phyloP scores from a whole-genome alignment of 2,797 vertebrate genomes.

The Lagodon rhomboides region DNA sequence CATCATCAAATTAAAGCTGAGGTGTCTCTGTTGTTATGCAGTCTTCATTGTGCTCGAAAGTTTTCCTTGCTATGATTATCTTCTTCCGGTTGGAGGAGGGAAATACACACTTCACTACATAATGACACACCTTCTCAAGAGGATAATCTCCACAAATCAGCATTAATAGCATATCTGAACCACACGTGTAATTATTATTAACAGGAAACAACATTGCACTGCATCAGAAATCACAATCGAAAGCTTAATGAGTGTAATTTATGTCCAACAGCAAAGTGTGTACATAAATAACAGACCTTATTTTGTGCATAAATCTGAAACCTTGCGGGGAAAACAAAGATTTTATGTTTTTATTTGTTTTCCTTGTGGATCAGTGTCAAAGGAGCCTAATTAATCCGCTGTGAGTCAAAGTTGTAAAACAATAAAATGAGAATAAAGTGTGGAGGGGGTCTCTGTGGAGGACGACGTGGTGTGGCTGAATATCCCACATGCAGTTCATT shows the following conservation, averaged over 20 bases:
- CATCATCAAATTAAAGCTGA: background rate
- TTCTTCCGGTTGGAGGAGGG: background rate
- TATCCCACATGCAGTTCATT: slow-evolving; percentile 17
- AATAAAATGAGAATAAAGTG: background rate
- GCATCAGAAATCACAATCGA: background rate
- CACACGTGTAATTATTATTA: slow-evolving; percentile 1
- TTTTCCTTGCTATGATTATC: no score
- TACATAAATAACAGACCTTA: background rate
- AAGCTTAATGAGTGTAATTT: slow-evolving; percentile 8
- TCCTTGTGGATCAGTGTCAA: slow-evolving; percentile 6
- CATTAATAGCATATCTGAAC: slow-evolving; percentile 13
- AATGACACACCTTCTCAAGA: background rate
- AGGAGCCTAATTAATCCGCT: slow-evolving; percentile 21
- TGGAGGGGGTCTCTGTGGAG: background rate
- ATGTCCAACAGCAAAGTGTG: slow-evolving; percentile 23
- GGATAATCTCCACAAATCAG: slow-evolving; percentile 3
- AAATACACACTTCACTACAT: background rate
- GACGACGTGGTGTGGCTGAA: slow-evolving; percentile 1
- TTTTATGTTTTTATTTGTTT: background rate
- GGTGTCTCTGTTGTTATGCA: background rate
- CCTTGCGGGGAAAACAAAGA: background rate
- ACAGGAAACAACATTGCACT: background rate
- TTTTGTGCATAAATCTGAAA: slow-evolving; percentile 10
- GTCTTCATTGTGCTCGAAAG: no score
- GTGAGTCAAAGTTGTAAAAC: slow-evolving; percentile 21